These are phyloP conservation scores for Pedicia rivosa DNA, from an alignment of 2,888 invertebrate species.

Conservation along the genomic window DNA sequence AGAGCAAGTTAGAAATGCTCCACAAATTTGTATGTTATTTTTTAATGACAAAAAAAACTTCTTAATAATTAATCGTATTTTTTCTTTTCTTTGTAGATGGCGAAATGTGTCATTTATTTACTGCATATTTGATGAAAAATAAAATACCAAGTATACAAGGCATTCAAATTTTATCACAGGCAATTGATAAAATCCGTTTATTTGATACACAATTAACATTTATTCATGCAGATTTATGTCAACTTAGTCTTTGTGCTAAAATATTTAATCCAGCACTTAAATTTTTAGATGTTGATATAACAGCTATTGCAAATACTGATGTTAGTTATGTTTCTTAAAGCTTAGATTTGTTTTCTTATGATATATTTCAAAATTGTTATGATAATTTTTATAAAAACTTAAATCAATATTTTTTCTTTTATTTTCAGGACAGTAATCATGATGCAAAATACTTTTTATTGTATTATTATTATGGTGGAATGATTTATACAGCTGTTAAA, in stretches of 20 bases:
- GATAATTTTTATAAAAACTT: neutral
- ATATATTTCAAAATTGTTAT: neutral
- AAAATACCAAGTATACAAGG: conserved; percentile 63
- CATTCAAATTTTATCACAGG: conserved; percentile 63
- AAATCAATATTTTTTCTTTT: conserved; percentile 7
- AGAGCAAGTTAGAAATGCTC: conserved; percentile 75
- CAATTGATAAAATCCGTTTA: conserved; percentile 75
- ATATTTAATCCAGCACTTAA: conserved; percentile 82
- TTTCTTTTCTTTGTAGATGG: conserved; percentile 69
- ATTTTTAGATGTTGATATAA: conserved; percentile 79
- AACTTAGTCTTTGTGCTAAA: conserved; percentile 78
- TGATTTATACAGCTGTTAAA: conserved; percentile 89
- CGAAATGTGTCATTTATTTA: conserved; percentile 73
- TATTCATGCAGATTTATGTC: conserved; percentile 86
- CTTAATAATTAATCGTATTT: no score
- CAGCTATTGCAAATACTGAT: conserved; percentile 71
- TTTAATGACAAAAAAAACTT: conserved; percentile 9
- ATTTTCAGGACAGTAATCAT: conserved; percentile 46
- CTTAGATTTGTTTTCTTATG: conserved; percentile 2
- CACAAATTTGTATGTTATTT: conserved; percentile 56
- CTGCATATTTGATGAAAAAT: conserved; percentile 59
- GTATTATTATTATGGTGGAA: conserved; percentile 95
- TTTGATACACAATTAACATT: conserved; percentile 84
- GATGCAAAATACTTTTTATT: conserved; percentile 59
- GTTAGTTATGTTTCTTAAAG: no score